These are phyloP conservation scores for Hippopotamus amphibius DNA, from an alignment of 2,113 vertebrate genomes.

Conservation along the genomic window DNA sequence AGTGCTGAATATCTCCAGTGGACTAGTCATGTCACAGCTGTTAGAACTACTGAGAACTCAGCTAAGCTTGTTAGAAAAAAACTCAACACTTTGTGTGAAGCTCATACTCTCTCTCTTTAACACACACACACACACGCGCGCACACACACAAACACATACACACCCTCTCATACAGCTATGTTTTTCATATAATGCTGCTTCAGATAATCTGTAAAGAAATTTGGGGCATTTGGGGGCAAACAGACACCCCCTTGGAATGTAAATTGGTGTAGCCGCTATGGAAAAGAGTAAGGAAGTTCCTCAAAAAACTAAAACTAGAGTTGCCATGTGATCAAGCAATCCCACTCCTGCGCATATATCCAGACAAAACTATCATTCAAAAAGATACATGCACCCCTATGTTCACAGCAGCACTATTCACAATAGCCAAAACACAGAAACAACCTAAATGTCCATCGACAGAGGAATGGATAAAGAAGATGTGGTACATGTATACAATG, in stretches of 20 bases:
- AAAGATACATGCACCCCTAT: background rate
- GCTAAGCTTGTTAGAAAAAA: constrained; percentile 53
- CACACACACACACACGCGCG: background rate
- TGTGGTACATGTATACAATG: background rate
- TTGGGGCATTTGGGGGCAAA: background rate
- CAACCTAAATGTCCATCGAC: background rate
- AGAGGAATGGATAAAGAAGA: background rate
- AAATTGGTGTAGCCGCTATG: background rate
- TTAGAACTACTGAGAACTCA: constrained; percentile 60
- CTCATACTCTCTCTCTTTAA: background rate
- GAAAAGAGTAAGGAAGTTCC: background rate
- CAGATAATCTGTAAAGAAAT: constrained; percentile 49
- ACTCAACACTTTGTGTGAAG: constrained; percentile 13
- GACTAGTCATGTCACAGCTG: constrained; percentile 45
- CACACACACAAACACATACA: background rate
- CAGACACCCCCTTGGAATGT: background rate
- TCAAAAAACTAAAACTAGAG: background rate
- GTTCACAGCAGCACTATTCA: background rate
- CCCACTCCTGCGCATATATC: background rate
- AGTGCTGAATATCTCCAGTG: constrained; percentile 39
- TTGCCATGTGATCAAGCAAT: background rate
- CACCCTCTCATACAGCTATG: background rate
- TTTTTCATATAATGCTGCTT: background rate
- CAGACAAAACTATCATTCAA: background rate
- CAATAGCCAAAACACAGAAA: background rate